Evolutionary conservation across 1,140 invertebrate genomes (phyloP).

Genomic region (Ctenoplectra terminalis): DNA sequence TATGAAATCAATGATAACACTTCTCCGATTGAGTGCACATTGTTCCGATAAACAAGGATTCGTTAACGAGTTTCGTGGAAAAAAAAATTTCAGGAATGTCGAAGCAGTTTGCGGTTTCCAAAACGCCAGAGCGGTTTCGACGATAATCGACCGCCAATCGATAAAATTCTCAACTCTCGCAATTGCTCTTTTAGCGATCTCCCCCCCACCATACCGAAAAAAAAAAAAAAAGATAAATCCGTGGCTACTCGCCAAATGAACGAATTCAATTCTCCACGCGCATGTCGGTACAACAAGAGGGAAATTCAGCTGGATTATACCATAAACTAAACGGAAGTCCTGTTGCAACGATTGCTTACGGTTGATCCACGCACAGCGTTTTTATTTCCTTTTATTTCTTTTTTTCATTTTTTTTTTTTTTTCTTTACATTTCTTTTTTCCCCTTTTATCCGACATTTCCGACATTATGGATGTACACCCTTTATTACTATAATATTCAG

Average conservation of each 20-base stretch:
- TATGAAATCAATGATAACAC: neutral
- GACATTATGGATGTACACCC: no score
- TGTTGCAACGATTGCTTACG: neutral
- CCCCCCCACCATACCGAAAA: no score
- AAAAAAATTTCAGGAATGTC: no score
- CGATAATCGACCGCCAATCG: slow-evolving; percentile 21
- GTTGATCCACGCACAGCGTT: neutral
- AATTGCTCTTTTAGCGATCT: neutral
- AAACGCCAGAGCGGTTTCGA: neutral
- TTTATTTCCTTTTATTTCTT: neutral
- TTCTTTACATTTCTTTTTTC: no score
- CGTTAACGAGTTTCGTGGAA: neutral
- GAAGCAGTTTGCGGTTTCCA: slow-evolving; percentile 1
- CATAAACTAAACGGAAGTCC: neutral
- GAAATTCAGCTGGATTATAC: neutral
- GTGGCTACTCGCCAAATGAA: neutral
- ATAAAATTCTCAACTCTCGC: slow-evolving; percentile 11
- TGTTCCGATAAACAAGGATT: slow-evolving; percentile 7
- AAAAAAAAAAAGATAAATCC: slow-evolving; percentile 15
- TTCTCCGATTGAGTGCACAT: neutral
- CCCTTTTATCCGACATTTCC: no score
- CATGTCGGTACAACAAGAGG: neutral
- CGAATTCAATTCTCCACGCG: neutral
- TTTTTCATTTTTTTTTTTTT: no score
- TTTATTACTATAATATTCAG: no score